phyloP scores from a whole-genome alignment of 2,113 vertebrate genomes.

The Suricata suricatta region DNA sequence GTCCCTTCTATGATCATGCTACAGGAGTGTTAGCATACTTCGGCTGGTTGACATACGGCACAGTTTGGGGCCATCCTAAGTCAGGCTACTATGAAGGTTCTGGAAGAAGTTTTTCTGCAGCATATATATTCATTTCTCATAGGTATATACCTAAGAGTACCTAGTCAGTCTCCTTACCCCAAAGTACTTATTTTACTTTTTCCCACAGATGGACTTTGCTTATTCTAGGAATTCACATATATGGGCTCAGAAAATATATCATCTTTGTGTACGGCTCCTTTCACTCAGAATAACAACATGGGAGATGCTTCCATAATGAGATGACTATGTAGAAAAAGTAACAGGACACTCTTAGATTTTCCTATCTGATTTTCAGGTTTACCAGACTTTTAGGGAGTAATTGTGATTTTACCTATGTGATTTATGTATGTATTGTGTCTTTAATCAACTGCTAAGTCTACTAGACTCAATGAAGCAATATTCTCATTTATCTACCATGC shows the following conservation, averaged over 20 bases:
- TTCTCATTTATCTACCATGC: neutral
- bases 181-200: neutral
- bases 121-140: neutral
- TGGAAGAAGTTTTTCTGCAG: neutral
- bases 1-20: neutral
- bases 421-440: neutral
- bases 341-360: neutral
- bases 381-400: neutral
- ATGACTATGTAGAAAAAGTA: neutral
- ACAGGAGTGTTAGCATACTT: neutral
- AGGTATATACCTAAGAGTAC: neutral
- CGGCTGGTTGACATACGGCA: neutral
- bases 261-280: neutral
- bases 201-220: neutral
- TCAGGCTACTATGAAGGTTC: neutral
- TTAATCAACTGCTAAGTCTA: neutral
- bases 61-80: neutral
- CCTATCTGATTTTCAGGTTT: neutral
- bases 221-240: neutral
- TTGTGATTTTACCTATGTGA: neutral
- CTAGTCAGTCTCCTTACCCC: neutral
- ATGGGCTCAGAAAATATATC: neutral
- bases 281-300: neutral
- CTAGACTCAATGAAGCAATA: neutral
- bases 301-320: neutral